A percentile compares a stretch with the other conserved stretches of the same genome.
Conservation (phyloP, 1,140 invertebrate species). For the Eupeodes corollae region DNA sequence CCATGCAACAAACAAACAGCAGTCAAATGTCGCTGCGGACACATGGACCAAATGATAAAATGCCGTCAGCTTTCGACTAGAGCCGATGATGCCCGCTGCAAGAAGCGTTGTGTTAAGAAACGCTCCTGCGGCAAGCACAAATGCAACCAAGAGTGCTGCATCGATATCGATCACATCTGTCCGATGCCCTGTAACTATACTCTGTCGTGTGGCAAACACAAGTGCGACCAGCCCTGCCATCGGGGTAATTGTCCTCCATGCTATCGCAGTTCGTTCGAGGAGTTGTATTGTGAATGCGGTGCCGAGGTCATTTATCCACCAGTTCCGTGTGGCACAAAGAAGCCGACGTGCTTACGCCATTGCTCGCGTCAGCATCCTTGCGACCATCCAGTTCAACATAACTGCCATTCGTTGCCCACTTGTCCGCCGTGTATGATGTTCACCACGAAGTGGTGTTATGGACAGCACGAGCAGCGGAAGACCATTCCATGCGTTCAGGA, state of each 20-base stretch:
- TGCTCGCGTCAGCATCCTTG: constrained; percentile 71
- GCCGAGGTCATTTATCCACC: constrained; percentile 75
- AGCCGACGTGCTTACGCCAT: constrained; percentile 62
- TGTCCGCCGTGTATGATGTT: constrained; percentile 93
- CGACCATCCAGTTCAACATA: constrained; percentile 66
- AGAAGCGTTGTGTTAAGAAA: constrained; percentile 79
- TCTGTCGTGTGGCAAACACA: constrained; percentile 75
- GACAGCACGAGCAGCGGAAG: constrained; percentile 76
- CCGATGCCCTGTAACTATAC: constrained; percentile 67
- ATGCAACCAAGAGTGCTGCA: constrained; percentile 78
- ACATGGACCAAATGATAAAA: constrained; percentile 67
- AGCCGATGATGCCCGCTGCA: constrained; percentile 64
- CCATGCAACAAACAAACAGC: constrained; percentile 66
- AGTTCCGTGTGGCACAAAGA: constrained; percentile 77
- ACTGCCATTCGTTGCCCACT: constrained; percentile 41
- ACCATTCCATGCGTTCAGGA: constrained; percentile 81
- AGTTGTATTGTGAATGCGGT: constrained; percentile 86
- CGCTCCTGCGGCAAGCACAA: constrained; percentile 75
- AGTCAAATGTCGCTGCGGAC: constrained; percentile 83
- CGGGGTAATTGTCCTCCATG: constrained; percentile 76
- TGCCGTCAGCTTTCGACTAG: constrained; percentile 61
- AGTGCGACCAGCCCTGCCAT: constrained; percentile 82
- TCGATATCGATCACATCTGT: constrained; percentile 76
- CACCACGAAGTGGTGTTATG: constrained; percentile 78
- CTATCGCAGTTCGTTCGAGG: constrained; percentile 77